Percentiles rank a stretch among this genome's conserved stretches.
Evolutionary conservation across 2,797 vertebrate genomes (phyloP).

Genomic region (Etheostoma perlongum): DNA sequence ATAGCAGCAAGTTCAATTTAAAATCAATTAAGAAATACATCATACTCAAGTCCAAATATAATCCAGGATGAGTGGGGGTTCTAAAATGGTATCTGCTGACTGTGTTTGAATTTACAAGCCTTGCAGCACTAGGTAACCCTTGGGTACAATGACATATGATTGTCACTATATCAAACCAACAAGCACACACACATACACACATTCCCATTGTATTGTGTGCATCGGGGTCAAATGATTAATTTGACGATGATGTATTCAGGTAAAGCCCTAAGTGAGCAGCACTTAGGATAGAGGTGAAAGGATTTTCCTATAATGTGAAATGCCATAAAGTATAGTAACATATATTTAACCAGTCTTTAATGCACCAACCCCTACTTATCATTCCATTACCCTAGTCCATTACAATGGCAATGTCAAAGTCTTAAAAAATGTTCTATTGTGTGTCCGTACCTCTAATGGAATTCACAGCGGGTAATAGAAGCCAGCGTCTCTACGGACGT

Average conservation of each 20-base stretch:
- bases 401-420: constrained; percentile 59
- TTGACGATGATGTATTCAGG: constrained; percentile 5
- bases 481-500: constrained; percentile 29
- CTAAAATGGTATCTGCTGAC: neutral
- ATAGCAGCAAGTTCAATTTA: no score
- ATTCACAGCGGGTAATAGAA: constrained; percentile 59
- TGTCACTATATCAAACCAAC: neutral
- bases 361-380: constrained; percentile 20
- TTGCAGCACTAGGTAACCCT: neutral
- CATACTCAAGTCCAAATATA: no score
- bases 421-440: constrained; percentile 56
- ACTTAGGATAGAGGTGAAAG: constrained; percentile 27
- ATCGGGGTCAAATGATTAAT: constrained; percentile 3
- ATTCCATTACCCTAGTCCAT: constrained; percentile 42
- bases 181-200: neutral
- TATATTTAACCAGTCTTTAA: constrained; percentile 34
- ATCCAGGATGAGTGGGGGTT: no score
- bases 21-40: no score
- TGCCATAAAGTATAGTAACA: constrained; percentile 12
- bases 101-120: neutral
- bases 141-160: neutral
- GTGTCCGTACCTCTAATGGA: constrained; percentile 59
- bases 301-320: constrained; percentile 23
- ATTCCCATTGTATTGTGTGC: neutral
- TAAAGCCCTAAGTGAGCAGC: neutral